Conservation (phyloP, 2,888 invertebrate genomes). For the Aleiodes alternator region DNA sequence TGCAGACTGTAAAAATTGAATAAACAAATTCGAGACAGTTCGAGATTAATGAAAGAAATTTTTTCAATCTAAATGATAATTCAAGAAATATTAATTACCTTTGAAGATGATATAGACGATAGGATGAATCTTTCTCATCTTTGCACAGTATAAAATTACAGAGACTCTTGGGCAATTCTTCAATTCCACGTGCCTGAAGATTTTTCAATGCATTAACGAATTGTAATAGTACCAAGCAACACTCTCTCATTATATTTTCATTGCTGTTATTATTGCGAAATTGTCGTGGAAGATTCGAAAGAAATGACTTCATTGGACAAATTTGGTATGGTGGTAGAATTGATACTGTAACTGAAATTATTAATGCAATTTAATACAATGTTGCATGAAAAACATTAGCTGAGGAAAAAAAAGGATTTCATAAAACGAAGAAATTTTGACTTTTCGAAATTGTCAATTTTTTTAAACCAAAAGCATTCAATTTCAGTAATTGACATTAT, state of each 20-base stretch:
- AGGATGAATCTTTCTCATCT: conserved; percentile 81
- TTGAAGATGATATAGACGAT: conserved; percentile 85
- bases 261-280: conserved; percentile 62
- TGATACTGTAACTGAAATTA: conserved; percentile 83
- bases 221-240: conserved; percentile 87
- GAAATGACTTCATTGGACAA: conserved; percentile 85
- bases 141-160: conserved; percentile 85
- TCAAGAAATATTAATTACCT: conserved; percentile 78
- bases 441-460: no score
- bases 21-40: conserved; percentile 3
- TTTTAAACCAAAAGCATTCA: no score
- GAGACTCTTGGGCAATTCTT: conserved; percentile 84
- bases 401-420: no score
- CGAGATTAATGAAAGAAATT: neutral
- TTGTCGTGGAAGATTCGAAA: conserved; percentile 75
- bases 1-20: conserved; percentile 78
- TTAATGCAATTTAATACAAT: conserved; percentile 7
- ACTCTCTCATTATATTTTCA: conserved; percentile 80
- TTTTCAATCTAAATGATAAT: conserved; percentile 2
- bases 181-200: conserved; percentile 88
- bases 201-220: conserved; percentile 88
- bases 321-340: conserved; percentile 86
- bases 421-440: no score
- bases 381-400: conserved; percentile 35
- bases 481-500: no score